Percentiles rank a stretch among this genome's conserved stretches.
phyloP scores from a whole-genome alignment of 1,140 invertebrate species.

The Calycopis cecrops region DNA sequence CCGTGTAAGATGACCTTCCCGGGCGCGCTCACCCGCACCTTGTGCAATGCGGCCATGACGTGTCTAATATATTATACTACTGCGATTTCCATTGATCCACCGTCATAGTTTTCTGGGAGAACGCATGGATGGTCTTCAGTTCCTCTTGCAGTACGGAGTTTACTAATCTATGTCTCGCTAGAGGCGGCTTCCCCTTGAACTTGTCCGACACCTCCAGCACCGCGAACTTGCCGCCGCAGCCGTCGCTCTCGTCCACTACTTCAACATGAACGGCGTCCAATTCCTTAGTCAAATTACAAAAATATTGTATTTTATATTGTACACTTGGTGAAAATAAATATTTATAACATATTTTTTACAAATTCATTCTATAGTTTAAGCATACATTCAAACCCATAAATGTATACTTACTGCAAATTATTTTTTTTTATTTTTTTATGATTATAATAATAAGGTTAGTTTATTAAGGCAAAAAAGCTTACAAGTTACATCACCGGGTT shows the following conservation, averaged over 20 bases:
- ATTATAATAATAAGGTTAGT: too few species aligned
- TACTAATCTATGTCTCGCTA: conserved; percentile 91
- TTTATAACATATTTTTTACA: too few species aligned
- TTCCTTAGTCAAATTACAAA: conserved; percentile 79
- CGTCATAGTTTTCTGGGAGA: conserved; percentile 93
- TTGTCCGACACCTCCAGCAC: conserved; percentile 88
- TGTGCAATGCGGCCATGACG: conserved; percentile 12
- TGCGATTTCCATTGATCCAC: conserved; percentile 88
- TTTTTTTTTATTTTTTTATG: too few species aligned
- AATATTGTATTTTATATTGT: too few species aligned
- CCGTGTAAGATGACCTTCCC: conserved; percentile 98
- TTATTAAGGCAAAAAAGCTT: too few species aligned
- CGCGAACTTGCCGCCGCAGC: conserved; percentile 93
- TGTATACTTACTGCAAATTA: too few species aligned
- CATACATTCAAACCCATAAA: too few species aligned
- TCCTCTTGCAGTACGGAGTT: conserved; percentile 89
- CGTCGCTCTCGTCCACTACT: conserved; percentile 91
- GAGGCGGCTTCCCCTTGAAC: conserved; percentile 88
- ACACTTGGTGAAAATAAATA: too few species aligned
- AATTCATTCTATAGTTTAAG: too few species aligned
- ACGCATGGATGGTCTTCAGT: conserved; percentile 93
- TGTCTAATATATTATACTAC: neutral
- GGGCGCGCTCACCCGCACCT: conserved; percentile 90
- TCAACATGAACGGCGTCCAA: conserved; percentile 82
- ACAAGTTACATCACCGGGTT: too few species aligned